Evolutionary conservation across 2,797 vertebrate species (phyloP), one percentile per base, ranked within the genome.

Genomic region (Anabacerthia variegaticeps): DNA sequence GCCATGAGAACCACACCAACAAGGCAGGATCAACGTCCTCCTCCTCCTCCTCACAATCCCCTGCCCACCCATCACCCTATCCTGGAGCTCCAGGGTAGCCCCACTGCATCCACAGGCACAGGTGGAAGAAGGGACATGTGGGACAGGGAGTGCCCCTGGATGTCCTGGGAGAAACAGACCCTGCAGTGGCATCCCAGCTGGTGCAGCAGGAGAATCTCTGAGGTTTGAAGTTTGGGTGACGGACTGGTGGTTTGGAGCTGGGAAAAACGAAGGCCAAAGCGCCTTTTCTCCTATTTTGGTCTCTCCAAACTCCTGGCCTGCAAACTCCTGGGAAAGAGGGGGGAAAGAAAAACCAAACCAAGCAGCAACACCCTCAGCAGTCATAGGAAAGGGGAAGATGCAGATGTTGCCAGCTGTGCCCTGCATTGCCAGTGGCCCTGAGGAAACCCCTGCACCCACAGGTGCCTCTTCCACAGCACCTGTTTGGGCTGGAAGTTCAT

Each of bases 121-220:
- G 67, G 15, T 3, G 39, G 19, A 41, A 26, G 69, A 43, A 46
- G 56, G 83, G 48, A 66, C 17, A 2, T 0, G 0, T 0, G 24
- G 46, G 34, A 4, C 51, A 89, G 51, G 75, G 84, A 26, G 7
- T 1, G 7, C 6, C 7, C 5, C 9, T 36, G 67, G 44, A 21
- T 16, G 9, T 41, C 34, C 69, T 3, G 14, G 39, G 6, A 59
- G 19, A 30, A 13, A 2, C 36, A 63, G 32, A 28, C 1, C 37
- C 61, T 0, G 0, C 7, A 7, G 52, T 0, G 4, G 15, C 2
- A 1, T 18, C n/a, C 23, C 0, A 1, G 48, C 30, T 26, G 30
- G 14, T 16, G 51, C 68, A 36, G 65, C 71, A 69, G 49, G 18
- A 44, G 30, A 32, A 13, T 6, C 0, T 0, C 21, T 9, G 2